Evolutionary conservation across 1,140 invertebrate genomes (phyloP), one percentile per base, ranked within the genome.

Genomic region (Pseudomyrmex dendroicus): DNA sequence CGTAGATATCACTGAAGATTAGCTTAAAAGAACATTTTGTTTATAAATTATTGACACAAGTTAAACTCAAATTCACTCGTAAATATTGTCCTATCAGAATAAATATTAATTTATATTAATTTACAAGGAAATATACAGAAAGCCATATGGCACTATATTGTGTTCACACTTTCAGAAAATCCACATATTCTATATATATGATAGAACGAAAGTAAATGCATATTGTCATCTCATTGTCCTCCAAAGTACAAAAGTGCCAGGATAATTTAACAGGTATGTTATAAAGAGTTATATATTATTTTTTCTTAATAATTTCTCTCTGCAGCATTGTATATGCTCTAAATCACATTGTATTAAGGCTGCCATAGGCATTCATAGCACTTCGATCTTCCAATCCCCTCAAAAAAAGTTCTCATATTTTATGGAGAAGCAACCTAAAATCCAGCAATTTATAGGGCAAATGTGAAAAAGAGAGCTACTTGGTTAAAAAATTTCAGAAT

Each of bases 381-480:
- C 56, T 64, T 67, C 8, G 22, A 84, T 86, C 72, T 74, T 82
- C 5, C 15, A 7, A 15, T 59, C 10, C 7, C 0, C 13, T 8
- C 35, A 8, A 70, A 9, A 78, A 20, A 70, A 54, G 20, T 7
- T 54, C 17, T 56, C 5, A 67, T 15, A 57, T 83, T 74, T 89
- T 89, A 93, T 12, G 89, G 92, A 48, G 90, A 92, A 72, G 91
- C 92, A 25, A 93, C 90, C 92, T 93, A 72, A 15, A 92, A 91
- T 50, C 25, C 22, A 64, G 52, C 25, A 20, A 61, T 70, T 57
- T 78, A 52, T 68, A 4, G 1, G 0, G 46, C 0, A 59, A 50
- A n/a, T 72, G 4, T 9, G 13, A 15, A 7, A 59, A 15, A 7
- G 17, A 68, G 17, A 22, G 1, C 46, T 10, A 7, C 22, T 22